phyloP scores from a whole-genome alignment of 2,888 invertebrate genomes.

The Mamestra brassicae region DNA sequence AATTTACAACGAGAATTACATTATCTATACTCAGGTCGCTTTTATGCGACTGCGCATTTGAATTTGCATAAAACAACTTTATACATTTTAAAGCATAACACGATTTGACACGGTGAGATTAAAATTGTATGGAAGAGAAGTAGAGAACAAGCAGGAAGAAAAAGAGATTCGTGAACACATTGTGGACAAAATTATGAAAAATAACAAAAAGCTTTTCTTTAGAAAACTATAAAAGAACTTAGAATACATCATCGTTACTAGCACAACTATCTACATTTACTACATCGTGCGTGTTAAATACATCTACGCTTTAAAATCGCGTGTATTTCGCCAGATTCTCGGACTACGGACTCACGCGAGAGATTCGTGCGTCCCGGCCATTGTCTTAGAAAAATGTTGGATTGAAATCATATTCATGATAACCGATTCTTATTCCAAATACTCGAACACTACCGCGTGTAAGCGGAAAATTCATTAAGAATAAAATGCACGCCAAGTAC shows the following conservation, averaged over 20 bases:
- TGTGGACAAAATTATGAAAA: background rate
- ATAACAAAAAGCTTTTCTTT: background rate
- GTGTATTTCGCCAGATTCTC: constrained; percentile 33
- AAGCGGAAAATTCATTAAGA: background rate
- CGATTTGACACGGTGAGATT: background rate
- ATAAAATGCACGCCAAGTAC: background rate
- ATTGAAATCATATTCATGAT: constrained; percentile 27
- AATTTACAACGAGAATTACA: constrained; percentile 9
- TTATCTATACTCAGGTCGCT: background rate
- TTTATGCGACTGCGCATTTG: constrained; percentile 6
- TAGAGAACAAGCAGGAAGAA: no score
- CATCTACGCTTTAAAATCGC: constrained; percentile 23
- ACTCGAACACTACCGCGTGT: constrained; percentile 18
- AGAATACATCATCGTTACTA: constrained; percentile 6
- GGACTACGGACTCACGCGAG: constrained; percentile 28
- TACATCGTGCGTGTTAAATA: constrained; percentile 7
- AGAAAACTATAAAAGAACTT: background rate
- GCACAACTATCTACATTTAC: constrained; percentile 8
- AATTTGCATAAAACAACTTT: background rate
- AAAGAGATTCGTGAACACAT: background rate
- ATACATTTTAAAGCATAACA: background rate
- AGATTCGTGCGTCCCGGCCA: constrained; percentile 33
- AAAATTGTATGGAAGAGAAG: background rate
- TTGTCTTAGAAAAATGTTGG: constrained; percentile 31
- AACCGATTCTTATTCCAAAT: constrained; percentile 27